Evolutionary conservation across 1,140 invertebrate species (phyloP), one percentile per base, ranked within the genome.

Genomic region (Bombus superbus): DNA sequence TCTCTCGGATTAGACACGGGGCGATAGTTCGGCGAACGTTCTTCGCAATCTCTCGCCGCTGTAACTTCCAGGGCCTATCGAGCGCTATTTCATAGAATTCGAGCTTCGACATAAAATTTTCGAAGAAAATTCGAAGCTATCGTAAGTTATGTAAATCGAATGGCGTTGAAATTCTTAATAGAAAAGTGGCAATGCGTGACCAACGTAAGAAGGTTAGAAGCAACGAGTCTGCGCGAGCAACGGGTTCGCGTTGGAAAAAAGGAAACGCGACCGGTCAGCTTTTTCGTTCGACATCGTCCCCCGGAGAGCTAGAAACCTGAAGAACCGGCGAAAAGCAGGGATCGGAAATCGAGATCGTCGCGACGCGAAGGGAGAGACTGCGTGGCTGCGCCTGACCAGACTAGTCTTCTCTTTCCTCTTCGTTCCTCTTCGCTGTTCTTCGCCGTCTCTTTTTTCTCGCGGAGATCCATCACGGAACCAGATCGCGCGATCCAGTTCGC

Each of bases 401-500:
- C 86, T 81, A 72, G 73, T 89, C 81, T 42, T 71, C 76, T 75
- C 59, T 57, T 22, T 64, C 74, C 40, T 64, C 15, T 32, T 76
- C 87, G 28, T 73, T 69, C 69, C 81, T 82, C 77, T 76, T 88
- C 88, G 72, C 79, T 38, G 59, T 64, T 62, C 71, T 15, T 68
- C 38, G 53, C 47, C 32, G 62, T 35, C 38, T 13, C 47, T 53
- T 57, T 38, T 76, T 5, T 38, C 71, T 15, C 28, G 11, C 32
- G 40, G 32, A 35, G 86, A 77, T 88, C 77, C 83, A 78, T 69
- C 57, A 40, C 44, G 74, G 75, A 88, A 89, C 87, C 83, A 86
- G 88, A 89, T 89, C 79, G 66, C 88, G 87, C 88, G 87, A 89
- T 83, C 84, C 83, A 86, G 79, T 89, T 89, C 57, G 40, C 47